Evolutionary conservation across 2,888 invertebrate species (phyloP).

Genomic region (Napeogenes sylphis): DNA sequence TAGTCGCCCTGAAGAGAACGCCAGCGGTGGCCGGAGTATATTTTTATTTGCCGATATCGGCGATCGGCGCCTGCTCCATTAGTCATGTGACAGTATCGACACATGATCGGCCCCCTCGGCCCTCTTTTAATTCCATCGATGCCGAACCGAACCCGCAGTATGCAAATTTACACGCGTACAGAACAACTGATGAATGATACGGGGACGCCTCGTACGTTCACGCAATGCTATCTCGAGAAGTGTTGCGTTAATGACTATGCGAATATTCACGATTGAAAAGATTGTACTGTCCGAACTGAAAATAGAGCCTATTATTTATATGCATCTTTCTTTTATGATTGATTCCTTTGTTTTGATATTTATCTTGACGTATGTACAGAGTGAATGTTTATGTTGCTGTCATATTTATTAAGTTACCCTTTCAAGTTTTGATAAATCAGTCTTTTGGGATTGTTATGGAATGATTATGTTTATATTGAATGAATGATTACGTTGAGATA

Average conservation of each 20-base stretch:
- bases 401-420: no score
- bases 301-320: constrained; percentile 15
- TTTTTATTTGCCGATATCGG: constrained; percentile 74
- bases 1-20: no score
- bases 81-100: constrained; percentile 77
- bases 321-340: constrained; percentile 8
- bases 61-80: constrained; percentile 76
- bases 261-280: constrained; percentile 33
- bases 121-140: constrained; percentile 65
- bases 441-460: no score
- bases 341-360: constrained; percentile 10
- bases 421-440: no score
- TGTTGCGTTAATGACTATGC: constrained; percentile 29
- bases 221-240: constrained; percentile 25
- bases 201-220: constrained; percentile 44
- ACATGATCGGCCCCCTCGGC: constrained; percentile 65
- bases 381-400: no score
- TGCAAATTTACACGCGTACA: constrained; percentile 64
- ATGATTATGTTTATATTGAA: no score
- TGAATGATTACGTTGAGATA: no score
- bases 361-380: not conserved
- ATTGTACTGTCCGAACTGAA: constrained; percentile 20
- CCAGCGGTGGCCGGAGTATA: constrained; percentile 48
- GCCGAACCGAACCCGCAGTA: constrained; percentile 56
- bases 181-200: constrained; percentile 67